phyloP scores from a whole-genome alignment of 2,797 vertebrate genomes.

The Falco naumanni region DNA sequence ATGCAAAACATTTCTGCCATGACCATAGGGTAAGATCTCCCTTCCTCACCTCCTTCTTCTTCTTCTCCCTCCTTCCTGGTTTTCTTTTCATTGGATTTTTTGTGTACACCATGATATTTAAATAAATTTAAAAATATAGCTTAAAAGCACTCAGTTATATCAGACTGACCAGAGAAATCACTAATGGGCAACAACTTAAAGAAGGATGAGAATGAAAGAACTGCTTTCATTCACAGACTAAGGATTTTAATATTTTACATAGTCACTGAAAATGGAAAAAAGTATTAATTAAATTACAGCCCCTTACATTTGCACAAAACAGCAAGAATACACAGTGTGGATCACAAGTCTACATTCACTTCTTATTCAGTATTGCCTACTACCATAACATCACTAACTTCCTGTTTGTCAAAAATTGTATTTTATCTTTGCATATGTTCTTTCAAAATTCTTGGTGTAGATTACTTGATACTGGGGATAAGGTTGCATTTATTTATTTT shows the following conservation, averaged over 20 bases:
- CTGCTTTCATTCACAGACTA: not conserved
- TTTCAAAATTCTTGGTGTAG: not conserved
- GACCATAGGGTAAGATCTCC: not conserved
- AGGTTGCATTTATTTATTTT: not conserved
- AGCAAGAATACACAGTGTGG: not conserved
- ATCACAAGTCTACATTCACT: not conserved
- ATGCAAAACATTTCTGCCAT: not conserved
- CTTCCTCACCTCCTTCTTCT: not conserved
- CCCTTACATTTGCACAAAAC: not conserved
- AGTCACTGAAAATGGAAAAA: not conserved
- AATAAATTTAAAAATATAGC: not conserved
- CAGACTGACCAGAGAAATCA: not conserved
- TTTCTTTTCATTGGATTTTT: not conserved
- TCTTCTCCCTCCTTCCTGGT: rapidly evolving
- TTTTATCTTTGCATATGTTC: not conserved
- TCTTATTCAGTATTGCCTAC: not conserved
- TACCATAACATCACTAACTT: not conserved
- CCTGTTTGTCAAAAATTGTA: not conserved
- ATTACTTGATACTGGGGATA: not conserved
- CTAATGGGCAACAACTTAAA: not conserved
- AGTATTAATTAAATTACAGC: not conserved
- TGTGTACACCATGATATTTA: not conserved
- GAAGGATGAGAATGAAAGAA: not conserved
- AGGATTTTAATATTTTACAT: not conserved
- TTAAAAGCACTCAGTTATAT: not conserved